These are phyloP conservation scores for Lamproptera curius DNA, from an alignment of 2,888 invertebrate genomes.

Conservation along the genomic window DNA sequence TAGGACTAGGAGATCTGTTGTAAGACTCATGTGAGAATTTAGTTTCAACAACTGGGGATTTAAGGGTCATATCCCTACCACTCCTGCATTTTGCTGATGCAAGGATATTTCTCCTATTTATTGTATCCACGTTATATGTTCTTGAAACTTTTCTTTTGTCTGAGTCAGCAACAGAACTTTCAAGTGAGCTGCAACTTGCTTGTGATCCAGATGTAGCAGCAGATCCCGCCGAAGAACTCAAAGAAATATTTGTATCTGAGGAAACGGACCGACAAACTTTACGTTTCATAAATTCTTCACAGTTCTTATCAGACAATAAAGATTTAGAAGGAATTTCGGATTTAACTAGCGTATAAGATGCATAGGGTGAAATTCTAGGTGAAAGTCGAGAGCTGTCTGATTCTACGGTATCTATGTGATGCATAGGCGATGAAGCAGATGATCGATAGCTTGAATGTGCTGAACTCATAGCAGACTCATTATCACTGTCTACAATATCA, in stretches of 20 bases:
- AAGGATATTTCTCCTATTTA: slow-evolving; percentile 91
- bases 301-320: slow-evolving; percentile 47
- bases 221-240: slow-evolving; percentile 83
- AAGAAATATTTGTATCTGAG: slow-evolving; percentile 85
- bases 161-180: slow-evolving; percentile 81
- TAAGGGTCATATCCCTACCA: slow-evolving; percentile 85
- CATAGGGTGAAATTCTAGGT: slow-evolving; percentile 60
- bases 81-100: slow-evolving; percentile 92
- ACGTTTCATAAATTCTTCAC: slow-evolving; percentile 72
- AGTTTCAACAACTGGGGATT: slow-evolving; percentile 85
- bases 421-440: slow-evolving; percentile 86
- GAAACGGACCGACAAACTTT: slow-evolving; percentile 82
- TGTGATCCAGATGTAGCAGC: slow-evolving; percentile 86
- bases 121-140: slow-evolving; percentile 88
- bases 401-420: slow-evolving; percentile 79
- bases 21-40: slow-evolving; percentile 81
- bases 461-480: slow-evolving; percentile 92
- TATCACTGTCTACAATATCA: slow-evolving; percentile 85
- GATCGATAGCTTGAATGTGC: slow-evolving; percentile 89
- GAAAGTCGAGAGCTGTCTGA: slow-evolving; percentile 74
- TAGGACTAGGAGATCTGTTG: slow-evolving; percentile 72
- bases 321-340: slow-evolving; percentile 59
- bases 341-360: slow-evolving; percentile 62
- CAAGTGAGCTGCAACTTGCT: slow-evolving; percentile 82
- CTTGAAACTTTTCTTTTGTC: slow-evolving; percentile 84